Evolutionary conservation across 2,888 invertebrate species (phyloP), one percentile per base, ranked within the genome.

Genomic region (Clusia tigrina): DNA sequence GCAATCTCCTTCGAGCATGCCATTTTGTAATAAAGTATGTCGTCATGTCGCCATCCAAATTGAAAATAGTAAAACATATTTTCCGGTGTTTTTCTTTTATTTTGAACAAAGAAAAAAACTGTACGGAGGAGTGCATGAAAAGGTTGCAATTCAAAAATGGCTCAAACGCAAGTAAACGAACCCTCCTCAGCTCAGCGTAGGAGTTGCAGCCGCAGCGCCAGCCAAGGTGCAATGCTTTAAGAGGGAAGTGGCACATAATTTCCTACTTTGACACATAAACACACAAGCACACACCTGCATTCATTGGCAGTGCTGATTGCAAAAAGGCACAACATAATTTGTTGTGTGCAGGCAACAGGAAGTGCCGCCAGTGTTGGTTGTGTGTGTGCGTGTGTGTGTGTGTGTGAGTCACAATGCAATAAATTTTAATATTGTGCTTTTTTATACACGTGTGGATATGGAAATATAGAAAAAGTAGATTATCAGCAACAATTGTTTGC

Each of bases 331-430:
- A 48, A 48, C 15, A 22, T 22, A 48, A 48, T 48, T 48, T 48
- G 48, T 22, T 48, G n/a, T 3, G 42, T 5, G 6, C 32, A 32
- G 12, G 32, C 32, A 32, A 9, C 12, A 12, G 32, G 5, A 32
- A 9, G 32, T 32, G 32, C 12, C 6, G 32, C 5, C 32, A 5
- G 12, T 32, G 32, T 12, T 32, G 32, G 32, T 32, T 42, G n/a
- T 42, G n/a, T n/a, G n/a, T 42, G n/a, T 48, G 48, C 22, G 15
- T 48, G 48, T 48, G 48, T 48, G n/a, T 42, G 20, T 48, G 48
- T 48, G 3, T 48, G 48, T 12, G n/a, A 42, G 42, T 42, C 6
- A n/a, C 20, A 42, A 3, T 32, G 42, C 10, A 10, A 42, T 3
- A 10, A 42, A 22, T 5, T 48, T 48, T 18, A 2, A 48, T 20